Percentiles rank a stretch among this genome's conserved stretches.
Evolutionary conservation across 2,113 vertebrate species (phyloP).

Genomic region (Aegithalos caudatus): DNA sequence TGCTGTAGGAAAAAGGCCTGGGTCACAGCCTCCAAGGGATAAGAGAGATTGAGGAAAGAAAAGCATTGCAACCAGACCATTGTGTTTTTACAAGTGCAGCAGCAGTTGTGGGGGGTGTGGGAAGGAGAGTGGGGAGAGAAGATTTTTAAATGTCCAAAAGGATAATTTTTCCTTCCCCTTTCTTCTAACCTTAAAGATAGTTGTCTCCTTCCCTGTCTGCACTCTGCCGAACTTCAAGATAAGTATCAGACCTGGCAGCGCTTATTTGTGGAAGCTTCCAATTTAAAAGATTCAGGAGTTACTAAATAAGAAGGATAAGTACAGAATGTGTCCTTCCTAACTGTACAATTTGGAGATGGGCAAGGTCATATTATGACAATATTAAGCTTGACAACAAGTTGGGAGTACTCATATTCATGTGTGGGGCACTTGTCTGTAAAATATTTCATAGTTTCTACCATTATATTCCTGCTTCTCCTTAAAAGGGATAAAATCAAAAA

Average conservation of each 20-base stretch:
- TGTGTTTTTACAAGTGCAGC: neutral
- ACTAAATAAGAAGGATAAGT: neutral
- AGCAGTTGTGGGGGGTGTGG: fast-evolving
- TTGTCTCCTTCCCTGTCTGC: neutral
- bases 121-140: fast-evolving
- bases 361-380: neutral
- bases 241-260: neutral
- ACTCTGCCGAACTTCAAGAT: neutral
- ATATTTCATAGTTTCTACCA: neutral
- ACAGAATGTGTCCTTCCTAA: neutral
- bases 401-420: neutral
- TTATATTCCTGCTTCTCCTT: neutral
- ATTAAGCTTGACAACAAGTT: neutral
- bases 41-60: neutral
- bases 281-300: neutral
- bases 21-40: neutral
- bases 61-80: neutral
- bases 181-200: neutral
- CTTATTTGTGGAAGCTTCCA: neutral
- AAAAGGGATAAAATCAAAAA: neutral
- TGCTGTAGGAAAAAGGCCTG: neutral
- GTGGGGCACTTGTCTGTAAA: neutral
- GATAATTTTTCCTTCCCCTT: neutral
- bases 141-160: neutral
- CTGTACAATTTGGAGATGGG: neutral